These are phyloP conservation scores for Tenodera sinensis DNA, from an alignment of 2,888 invertebrate genomes.

Conservation along the genomic window DNA sequence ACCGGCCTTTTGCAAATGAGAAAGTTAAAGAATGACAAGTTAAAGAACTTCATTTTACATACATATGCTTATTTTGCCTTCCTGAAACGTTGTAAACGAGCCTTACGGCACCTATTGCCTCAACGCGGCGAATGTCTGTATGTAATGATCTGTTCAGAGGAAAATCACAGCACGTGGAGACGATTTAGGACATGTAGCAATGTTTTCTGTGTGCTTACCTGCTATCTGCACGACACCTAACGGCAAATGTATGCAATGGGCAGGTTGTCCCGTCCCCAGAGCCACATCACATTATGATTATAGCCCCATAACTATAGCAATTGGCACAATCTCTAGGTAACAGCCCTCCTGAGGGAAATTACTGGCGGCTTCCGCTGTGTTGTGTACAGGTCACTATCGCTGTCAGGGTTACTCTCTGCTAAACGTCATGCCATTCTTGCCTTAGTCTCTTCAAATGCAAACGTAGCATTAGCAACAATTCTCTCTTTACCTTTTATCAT, in stretches of 20 bases:
- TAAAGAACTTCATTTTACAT: no score
- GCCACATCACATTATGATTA: background rate
- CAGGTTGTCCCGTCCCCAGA: background rate
- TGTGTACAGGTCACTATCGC: background rate
- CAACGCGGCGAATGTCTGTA: no score
- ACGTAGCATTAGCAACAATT: no score
- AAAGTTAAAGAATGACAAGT: no score
- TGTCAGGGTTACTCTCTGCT: background rate
- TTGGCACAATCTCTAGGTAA: background rate
- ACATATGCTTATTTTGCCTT: no score
- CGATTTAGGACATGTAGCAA: background rate
- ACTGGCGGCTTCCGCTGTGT: background rate
- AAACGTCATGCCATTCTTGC: background rate
- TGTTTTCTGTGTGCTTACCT: background rate
- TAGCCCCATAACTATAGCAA: background rate
- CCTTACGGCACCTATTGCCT: no score
- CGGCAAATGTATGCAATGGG: background rate
- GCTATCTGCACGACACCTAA: background rate
- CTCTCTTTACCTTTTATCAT: no score
- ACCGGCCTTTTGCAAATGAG: no score
- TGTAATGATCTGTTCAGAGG: no score
- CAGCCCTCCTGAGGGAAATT: background rate
- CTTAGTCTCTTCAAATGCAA: background rate
- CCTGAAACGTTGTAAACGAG: no score
- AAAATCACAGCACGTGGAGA: background rate